phyloP scores from a whole-genome alignment of 1,140 invertebrate species.

The Popillia japonica region DNA sequence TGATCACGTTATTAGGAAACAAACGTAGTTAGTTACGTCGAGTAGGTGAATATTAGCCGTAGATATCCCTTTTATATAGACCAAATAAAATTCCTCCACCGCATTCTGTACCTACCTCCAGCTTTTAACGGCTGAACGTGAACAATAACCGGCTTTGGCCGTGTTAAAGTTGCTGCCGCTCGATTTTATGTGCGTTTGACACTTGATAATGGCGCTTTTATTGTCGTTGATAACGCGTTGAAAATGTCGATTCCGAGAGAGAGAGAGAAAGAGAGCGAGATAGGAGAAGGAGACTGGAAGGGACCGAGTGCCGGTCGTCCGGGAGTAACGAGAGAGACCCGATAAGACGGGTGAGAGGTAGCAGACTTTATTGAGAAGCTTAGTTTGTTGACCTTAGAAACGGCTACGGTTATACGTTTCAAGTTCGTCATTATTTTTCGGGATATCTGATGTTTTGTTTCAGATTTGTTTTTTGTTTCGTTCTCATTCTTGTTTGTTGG shows the following conservation, averaged over 20 bases:
- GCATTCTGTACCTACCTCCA: not conserved
- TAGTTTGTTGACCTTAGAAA: slow-evolving; percentile 31
- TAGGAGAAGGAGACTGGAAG: not conserved
- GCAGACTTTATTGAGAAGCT: slow-evolving; percentile 20
- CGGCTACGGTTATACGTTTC: not conserved
- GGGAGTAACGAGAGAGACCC: not conserved
- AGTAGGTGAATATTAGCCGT: not conserved
- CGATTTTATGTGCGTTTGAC: slow-evolving; percentile 33
- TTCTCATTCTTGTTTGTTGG: too few relatives aligned
- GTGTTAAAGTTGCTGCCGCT: slow-evolving; percentile 20
- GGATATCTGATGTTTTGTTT: too few relatives aligned
- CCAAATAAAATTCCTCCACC: not conserved
- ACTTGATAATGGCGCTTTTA: slow-evolving; percentile 35
- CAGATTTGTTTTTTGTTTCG: too few relatives aligned
- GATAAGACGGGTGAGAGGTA: not conserved
- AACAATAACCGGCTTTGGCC: slow-evolving; percentile 9
- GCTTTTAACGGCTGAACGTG: slow-evolving; percentile 9
- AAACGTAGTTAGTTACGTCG: not conserved
- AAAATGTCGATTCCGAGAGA: not conserved
- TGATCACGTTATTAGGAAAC: slow-evolving; percentile 8
- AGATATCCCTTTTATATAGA: not conserved
- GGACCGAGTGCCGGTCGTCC: too few relatives aligned
- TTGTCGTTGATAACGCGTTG: slow-evolving; percentile 23
- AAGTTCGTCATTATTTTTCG: too few relatives aligned
- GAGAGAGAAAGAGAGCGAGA: not conserved